Evolutionary conservation across 2,797 vertebrate species (phyloP).

Genomic region (Erithacus rubecula): DNA sequence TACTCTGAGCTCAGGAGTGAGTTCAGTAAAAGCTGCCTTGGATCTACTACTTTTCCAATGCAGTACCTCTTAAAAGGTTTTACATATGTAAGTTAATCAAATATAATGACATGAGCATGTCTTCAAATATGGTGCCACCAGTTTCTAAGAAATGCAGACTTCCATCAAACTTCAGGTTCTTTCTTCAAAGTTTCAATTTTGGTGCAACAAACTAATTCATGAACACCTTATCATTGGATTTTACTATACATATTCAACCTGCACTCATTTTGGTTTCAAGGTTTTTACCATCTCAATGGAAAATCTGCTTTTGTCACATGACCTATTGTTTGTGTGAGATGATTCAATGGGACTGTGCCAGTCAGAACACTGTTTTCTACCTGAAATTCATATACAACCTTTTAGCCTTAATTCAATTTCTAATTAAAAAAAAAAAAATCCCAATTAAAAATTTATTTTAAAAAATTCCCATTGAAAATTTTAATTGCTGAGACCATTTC

Average conservation of each 20-base stretch:
- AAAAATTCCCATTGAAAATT: background rate
- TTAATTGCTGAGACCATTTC: background rate
- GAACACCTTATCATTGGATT: fast-evolving
- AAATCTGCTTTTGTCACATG: background rate
- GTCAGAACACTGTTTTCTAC: background rate
- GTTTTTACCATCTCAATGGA: background rate
- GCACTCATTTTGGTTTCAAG: background rate
- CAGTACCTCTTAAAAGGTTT: background rate
- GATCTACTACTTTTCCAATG: background rate
- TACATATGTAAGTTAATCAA: background rate
- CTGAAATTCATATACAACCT: background rate
- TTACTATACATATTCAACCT: background rate
- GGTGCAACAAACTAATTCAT: background rate
- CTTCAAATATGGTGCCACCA: background rate
- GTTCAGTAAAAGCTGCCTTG: background rate
- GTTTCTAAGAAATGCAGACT: background rate
- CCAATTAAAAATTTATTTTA: background rate
- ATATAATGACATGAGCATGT: background rate
- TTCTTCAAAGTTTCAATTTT: background rate
- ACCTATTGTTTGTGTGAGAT: background rate
- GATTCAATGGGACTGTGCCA: background rate
- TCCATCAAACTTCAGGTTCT: background rate
- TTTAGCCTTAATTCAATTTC: background rate
- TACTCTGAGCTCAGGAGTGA: background rate
- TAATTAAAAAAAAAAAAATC: background rate